Evolutionary conservation across 1,140 invertebrate species (phyloP).

Genomic region (Saccostrea glomerata): DNA sequence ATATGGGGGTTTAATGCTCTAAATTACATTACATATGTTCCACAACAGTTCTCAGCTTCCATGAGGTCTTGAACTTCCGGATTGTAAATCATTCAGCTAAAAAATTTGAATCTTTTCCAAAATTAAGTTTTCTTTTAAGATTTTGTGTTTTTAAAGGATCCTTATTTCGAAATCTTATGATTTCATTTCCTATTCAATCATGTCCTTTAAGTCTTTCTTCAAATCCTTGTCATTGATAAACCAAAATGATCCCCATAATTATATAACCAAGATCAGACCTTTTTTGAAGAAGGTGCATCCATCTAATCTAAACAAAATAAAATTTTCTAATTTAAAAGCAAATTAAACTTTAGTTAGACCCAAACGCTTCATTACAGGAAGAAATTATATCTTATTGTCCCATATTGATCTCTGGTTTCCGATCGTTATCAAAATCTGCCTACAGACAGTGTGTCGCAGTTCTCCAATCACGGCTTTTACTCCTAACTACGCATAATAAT

Average conservation of each 20-base stretch:
- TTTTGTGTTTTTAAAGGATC: too few species aligned
- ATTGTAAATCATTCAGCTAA: neutral
- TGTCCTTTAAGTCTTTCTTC: neutral
- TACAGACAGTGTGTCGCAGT: conserved; percentile 4
- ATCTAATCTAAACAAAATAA: neutral
- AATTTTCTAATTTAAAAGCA: neutral
- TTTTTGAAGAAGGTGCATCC: neutral
- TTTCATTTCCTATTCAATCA: neutral
- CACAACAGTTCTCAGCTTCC: too few species aligned
- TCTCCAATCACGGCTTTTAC: conserved; percentile 27
- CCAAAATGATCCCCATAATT: neutral
- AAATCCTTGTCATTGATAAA: neutral
- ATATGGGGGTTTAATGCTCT: neutral
- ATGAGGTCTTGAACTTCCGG: neutral
- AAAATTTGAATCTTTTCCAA: neutral
- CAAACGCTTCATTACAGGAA: neutral
- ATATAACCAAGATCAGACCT: neutral
- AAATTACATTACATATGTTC: neutral
- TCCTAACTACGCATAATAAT: conserved; percentile 34
- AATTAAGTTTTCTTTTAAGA: too few species aligned
- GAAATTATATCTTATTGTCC: neutral
- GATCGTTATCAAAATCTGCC: conserved; percentile 15
- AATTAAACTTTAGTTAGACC: neutral
- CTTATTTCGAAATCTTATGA: too few species aligned
- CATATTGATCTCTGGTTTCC: conserved; percentile 14